A percentile compares a stretch with the other conserved stretches of the same genome.
phyloP scores from a whole-genome alignment of 2,888 invertebrate species.

The Aphidius colemani region DNA sequence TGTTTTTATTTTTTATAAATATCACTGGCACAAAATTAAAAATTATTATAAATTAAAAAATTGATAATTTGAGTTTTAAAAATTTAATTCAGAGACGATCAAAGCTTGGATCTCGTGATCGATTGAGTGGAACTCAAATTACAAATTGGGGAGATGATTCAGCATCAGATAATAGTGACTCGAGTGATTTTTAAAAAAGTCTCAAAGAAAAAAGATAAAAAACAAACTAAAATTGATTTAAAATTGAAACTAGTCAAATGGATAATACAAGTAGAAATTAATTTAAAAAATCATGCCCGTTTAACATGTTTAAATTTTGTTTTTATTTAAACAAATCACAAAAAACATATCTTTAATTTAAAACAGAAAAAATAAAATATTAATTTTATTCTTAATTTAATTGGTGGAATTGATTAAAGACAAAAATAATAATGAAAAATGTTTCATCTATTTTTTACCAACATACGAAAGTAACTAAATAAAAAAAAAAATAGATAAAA shows the following conservation, averaged over 20 bases:
- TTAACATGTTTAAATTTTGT: constrained; percentile 14
- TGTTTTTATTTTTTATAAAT: constrained; percentile 11
- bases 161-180: constrained; percentile 18
- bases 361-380: neutral
- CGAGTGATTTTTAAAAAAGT: neutral
- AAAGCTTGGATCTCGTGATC: constrained; percentile 31
- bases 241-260: no score
- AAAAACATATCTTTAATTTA: constrained; percentile 2
- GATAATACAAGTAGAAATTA: neutral
- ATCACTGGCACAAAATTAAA: constrained; percentile 13
- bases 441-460: constrained; percentile 18
- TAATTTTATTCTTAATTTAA: neutral
- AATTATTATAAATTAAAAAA: constrained; percentile 13
- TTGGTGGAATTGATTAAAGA: constrained; percentile 18
- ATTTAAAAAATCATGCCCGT: constrained; percentile 8
- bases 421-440: neutral
- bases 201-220: no score
- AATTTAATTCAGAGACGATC: constrained; percentile 29
- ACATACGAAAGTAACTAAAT: neutral
- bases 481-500: constrained; percentile 8
- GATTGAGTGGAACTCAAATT: constrained; percentile 32
- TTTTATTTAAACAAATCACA: constrained; percentile 4
- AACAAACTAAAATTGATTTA: no score
- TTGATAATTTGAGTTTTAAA: constrained; percentile 17
- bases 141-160: constrained; percentile 17